Evolutionary conservation across 1,140 invertebrate genomes (phyloP), one percentile per base, ranked within the genome.

Genomic region (Hermetia illucens): DNA sequence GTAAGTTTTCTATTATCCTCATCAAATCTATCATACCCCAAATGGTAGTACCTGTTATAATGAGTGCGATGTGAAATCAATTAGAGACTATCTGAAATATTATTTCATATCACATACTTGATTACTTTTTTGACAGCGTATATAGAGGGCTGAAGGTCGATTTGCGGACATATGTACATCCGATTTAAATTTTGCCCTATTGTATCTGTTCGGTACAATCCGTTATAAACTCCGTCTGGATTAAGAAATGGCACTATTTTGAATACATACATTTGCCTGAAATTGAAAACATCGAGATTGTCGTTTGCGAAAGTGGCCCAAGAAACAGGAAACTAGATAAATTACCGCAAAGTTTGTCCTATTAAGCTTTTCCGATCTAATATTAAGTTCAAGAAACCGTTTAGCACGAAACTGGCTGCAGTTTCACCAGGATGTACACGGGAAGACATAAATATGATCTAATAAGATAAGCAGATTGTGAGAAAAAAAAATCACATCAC

Each of bases 371-470:
- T 34, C 16, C 37, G 21, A 40, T 74, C 72, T 4, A 94, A 52
- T 34, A 84, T 53, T 25, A 86, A 77, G 53, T 87, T 81, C 9
- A 94, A 65, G 42, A 92, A 78, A 13, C 92, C 91, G 62, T 92
- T 90, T 63, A 95, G 79, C 12, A 95, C 86, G 69, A 92, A 94
- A 58, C 82, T 90, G 5, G 87, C 83, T 37, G 92, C 91, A 15
- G 86, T 91, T 66, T 96, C 91, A 12, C 90, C 91, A 17, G 80
- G 90, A 70, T 95, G 90, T 33, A 95, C 90, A 48, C 90, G 69
- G 4, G 86, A 85, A 40, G 82, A 88, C 44, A 97, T 63, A 57
- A 96, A 86, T 38, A 90, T 74, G 1, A 86, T 66, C 77, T 81
- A 50, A 16, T 55, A 16, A n/a, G n/a, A 21, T 38, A 30, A 29